Evolutionary conservation across 2,888 invertebrate genomes (phyloP), one percentile per base, ranked within the genome.

Genomic region (Sericinus montela): DNA sequence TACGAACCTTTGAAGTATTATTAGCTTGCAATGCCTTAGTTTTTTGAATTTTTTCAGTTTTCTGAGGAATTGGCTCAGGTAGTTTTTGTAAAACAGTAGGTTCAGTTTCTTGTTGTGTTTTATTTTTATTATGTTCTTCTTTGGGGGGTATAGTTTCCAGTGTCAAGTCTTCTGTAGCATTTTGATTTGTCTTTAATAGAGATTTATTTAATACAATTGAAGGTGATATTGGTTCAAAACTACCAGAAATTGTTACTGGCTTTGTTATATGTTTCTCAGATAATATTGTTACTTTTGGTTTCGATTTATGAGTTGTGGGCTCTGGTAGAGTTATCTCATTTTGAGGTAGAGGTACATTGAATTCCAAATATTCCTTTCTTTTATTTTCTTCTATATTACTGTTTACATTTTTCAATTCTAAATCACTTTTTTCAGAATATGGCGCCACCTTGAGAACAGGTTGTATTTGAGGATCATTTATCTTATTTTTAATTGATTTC

Each of bases 221-320:
- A 30, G 80, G 76, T 36, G 75, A 68, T 5, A 85, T 62, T 13
- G 71, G 67, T 52, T 75, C 62, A 34, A 84, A 62, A 47, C 67
- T 64, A 9, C 72, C 71, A 34, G 53, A 56, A 3, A 78, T 15
- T 14, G 63, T 45, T 6, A 80, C 47, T 13, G 78, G 77, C 13
- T 69, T 56, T 14, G 59, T 62, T 38, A 86, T 71, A 52, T 65
- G 78, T 55, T 78, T 72, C 56, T 84, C 77, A 30, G 83, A 83
- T 59, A 86, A 54, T 46, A 87, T 85, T 55, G 57, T 71, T 6
- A 86, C 65, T 63, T 65, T 76, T 35, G 69, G 65, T 38, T 60
- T 58, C 47, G 41, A 29, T 47, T 16, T 48, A 0, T 13, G 29
- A 19, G 2, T 19, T 23, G 5, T 29, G 13, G 16, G 15, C 14